Evolutionary conservation across 2,113 vertebrate species (phyloP), one percentile per base, ranked within the genome.

Genomic region (Malurus melanocephalus): DNA sequence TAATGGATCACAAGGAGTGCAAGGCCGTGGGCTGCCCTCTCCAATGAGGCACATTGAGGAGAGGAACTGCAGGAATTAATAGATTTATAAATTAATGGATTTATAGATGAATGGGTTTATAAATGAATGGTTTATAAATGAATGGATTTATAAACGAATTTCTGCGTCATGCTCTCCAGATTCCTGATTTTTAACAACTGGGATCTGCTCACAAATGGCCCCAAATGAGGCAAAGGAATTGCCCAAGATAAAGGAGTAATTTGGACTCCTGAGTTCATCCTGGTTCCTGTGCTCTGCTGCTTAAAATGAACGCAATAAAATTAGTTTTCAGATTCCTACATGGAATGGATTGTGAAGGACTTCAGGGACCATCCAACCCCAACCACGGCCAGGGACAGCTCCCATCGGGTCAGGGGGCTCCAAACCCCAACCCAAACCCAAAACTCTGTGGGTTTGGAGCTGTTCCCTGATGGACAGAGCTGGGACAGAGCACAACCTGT

Each of bases 1-100:
- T 2, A 26, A 26, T 30, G 48, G 43, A 2, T 14, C 19, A 8
- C 6, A 6, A 22, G 42, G 42, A 24, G 2, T 2, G 4, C 16
- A 7, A 23, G 53, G 28, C 17, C 2, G 1, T 12, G 38, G 23
- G 52, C 42, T 51, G 2, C 30, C 4, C 18, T 2, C 11, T 32
- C 26, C 15, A 30, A 23, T 10, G 42, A 16, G 33, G 45, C 33
- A 20, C 15, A 9, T 7, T 19, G 45, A 16, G 3, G 33, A 10
- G 48, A 56, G 45, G 23, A 11, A 5, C 40, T 21, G 1, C 32
- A 74, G 14, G 13, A 10, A 16, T 1, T 3, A 18, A 4, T 30
- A 51, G 20, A 30, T 75, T 65, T 30, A 10, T 19, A 13, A 5
- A n/a, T 4, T 16, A 46, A 46, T 46, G 45, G 45, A 46, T 46